Evolutionary conservation across 2,888 invertebrate species (phyloP).

Genomic region (Sminthurides aquaticus): DNA sequence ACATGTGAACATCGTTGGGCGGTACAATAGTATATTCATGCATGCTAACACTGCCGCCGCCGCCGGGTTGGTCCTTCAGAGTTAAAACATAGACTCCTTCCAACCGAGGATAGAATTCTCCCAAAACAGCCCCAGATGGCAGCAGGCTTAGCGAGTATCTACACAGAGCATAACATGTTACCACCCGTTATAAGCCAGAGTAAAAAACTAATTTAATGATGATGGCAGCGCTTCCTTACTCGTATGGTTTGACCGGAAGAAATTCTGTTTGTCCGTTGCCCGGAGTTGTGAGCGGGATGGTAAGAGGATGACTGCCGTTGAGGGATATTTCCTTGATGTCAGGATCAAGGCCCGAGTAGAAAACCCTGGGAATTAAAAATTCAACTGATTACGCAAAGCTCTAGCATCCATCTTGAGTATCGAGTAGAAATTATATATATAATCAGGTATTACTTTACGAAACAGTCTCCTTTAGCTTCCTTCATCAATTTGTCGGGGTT

Average conservation of each 20-base stretch:
- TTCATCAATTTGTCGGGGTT: constrained; percentile 18
- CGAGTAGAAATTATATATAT: background rate
- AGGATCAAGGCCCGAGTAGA: constrained; percentile 14
- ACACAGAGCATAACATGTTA: too few species aligned
- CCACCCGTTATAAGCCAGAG: constrained; percentile 50
- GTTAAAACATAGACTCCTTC: constrained; percentile 19
- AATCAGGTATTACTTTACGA: constrained; percentile 15
- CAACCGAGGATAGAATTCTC: background rate
- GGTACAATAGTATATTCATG: constrained; percentile 54
- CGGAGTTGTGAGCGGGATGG: background rate
- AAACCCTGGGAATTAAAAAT: constrained; percentile 19
- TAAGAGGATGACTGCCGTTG: background rate
- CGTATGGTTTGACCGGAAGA: background rate
- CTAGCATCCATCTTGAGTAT: too few species aligned
- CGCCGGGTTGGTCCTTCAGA: constrained; percentile 27
- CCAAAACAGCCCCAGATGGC: background rate
- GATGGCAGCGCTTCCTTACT: background rate
- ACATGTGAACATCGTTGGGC: constrained; percentile 60
- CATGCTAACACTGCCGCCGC: constrained; percentile 49
- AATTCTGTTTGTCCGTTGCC: background rate
- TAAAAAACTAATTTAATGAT: constrained; percentile 46
- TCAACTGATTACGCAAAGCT: too few species aligned
- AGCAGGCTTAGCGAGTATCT: background rate
- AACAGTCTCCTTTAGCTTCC: constrained; percentile 22
- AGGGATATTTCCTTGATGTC: constrained; percentile 6